Conservation (phyloP, 2,113 vertebrate genomes). For the Anseranas semipalmata region DNA sequence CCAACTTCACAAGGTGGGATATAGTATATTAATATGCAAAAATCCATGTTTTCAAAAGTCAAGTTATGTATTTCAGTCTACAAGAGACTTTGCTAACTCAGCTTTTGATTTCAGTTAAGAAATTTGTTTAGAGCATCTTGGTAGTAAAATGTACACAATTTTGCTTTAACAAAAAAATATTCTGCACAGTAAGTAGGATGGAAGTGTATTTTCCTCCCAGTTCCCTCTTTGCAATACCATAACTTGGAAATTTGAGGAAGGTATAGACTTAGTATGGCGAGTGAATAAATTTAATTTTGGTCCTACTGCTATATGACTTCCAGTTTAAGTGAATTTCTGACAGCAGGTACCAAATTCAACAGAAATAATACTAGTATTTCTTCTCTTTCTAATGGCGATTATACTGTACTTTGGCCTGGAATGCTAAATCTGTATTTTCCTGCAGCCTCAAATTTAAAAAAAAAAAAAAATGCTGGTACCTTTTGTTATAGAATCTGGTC, state of each 20-base stretch:
- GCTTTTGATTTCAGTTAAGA: background rate
- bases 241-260: background rate
- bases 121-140: background rate
- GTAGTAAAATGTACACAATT: background rate
- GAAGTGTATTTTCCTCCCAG: background rate
- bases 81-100: background rate
- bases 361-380: background rate
- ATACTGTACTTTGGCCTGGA: background rate
- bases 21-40: background rate
- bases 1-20: background rate
- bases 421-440: background rate
- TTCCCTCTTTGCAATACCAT: background rate
- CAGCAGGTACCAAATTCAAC: background rate
- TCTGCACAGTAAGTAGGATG: background rate
- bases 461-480: too few relatives aligned
- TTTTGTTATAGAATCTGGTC: background rate
- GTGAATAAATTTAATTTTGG: background rate
- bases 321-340: background rate
- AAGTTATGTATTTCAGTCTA: background rate
- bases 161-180: background rate
- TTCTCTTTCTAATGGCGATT: background rate
- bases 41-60: background rate
- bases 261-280: background rate
- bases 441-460: background rate
- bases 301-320: background rate